A percentile compares a stretch with the other conserved stretches of the same genome.
Evolutionary conservation across 2,797 vertebrate species (phyloP).

Genomic region (Gallinago stenura): DNA sequence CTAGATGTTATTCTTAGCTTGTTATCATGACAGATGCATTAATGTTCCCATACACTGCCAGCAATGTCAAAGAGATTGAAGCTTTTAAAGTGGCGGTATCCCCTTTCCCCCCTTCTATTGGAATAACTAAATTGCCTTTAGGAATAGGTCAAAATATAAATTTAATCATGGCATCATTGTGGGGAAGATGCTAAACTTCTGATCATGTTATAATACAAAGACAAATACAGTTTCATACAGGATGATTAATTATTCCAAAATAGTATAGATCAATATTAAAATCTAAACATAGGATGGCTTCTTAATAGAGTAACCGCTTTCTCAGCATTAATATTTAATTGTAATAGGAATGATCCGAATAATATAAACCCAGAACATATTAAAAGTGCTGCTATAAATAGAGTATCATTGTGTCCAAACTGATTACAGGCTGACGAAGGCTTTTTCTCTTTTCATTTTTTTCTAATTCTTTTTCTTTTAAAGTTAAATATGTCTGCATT

Average conservation of each 20-base stretch:
- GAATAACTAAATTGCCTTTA: constrained; percentile 73
- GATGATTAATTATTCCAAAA: constrained; percentile 73
- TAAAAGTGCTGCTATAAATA: constrained; percentile 76
- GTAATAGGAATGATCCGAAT: constrained; percentile 72
- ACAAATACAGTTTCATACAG: constrained; percentile 28
- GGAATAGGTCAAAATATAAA: constrained; percentile 58
- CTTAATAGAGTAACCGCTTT: constrained; percentile 73
- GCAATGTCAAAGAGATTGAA: constrained; percentile 84
- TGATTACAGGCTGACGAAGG: constrained; percentile 59
- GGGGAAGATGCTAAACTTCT: constrained; percentile 51
- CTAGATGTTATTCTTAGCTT: constrained; percentile 92
- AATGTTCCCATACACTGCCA: constrained; percentile 87
- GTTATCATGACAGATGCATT: constrained; percentile 93
- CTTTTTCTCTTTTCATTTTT: not conserved
- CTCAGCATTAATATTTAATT: constrained; percentile 81
- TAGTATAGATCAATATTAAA: constrained; percentile 74
- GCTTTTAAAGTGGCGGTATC: constrained; percentile 82
- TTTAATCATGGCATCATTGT: constrained; percentile 19
- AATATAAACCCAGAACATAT: constrained; percentile 71
- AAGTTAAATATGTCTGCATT: not conserved
- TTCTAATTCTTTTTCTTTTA: constrained; percentile 11
- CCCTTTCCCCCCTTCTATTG: constrained; percentile 71
- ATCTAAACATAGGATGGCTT: constrained; percentile 71
- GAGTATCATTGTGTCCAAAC: constrained; percentile 51
- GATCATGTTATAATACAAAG: not conserved